Evolutionary conservation across 2,113 vertebrate genomes (phyloP).

Genomic region (Pterocles burchelli): DNA sequence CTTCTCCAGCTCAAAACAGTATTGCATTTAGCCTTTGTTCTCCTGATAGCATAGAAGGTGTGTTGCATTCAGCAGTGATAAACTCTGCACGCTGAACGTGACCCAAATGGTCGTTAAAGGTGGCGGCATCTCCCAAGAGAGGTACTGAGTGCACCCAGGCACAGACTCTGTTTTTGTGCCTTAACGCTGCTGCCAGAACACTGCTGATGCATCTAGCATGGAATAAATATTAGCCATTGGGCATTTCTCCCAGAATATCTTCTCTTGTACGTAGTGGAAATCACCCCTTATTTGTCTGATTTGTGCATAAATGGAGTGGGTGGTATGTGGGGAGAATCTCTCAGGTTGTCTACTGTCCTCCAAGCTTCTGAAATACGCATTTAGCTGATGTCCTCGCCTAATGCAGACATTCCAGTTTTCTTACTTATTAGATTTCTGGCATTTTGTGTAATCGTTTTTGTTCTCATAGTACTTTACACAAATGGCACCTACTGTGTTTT

Average conservation of each 20-base stretch:
- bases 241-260: slow-evolving; percentile 1
- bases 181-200: not conserved
- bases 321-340: not conserved
- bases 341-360: not conserved
- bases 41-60: not conserved
- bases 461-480: not conserved
- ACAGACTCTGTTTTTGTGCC: slow-evolving; percentile 1
- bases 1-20: not conserved
- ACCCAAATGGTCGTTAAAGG: slow-evolving; percentile 1
- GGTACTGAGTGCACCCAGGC: slow-evolving; percentile 27
- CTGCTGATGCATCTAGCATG: not conserved
- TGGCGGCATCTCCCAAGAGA: slow-evolving; percentile 24
- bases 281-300: not conserved
- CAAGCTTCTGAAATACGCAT: not conserved
- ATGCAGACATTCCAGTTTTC: not conserved
- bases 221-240: slow-evolving; percentile 6
- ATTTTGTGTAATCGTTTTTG: not conserved
- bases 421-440: not conserved
- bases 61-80: not conserved
- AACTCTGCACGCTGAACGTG: not conserved
- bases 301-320: not conserved
- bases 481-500: not conserved
- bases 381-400: not conserved
- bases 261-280: not conserved
- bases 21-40: not conserved